Conservation (phyloP, 1,140 invertebrate species). For the Hycleus phaleratus region DNA sequence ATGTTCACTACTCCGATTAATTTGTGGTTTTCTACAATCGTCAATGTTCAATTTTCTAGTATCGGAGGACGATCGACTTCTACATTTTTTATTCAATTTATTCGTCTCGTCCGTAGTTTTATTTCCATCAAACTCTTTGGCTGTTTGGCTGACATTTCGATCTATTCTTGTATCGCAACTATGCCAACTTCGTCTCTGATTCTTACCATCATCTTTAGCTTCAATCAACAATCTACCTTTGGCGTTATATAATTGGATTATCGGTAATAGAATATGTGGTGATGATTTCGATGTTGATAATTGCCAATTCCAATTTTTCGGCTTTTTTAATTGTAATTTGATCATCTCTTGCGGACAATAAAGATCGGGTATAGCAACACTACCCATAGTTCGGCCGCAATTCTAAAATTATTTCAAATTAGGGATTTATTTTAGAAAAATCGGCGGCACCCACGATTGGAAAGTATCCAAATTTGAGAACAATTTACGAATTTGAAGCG, state of each 20-base stretch:
- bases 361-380: background rate
- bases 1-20: background rate
- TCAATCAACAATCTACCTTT: slow-evolving; percentile 43
- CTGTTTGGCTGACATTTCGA: too few species aligned
- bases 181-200: slow-evolving; percentile 30
- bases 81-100: slow-evolving; percentile 4
- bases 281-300: slow-evolving; percentile 46
- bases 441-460: background rate
- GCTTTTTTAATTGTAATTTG: slow-evolving; percentile 43
- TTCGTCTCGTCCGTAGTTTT: background rate
- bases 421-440: background rate
- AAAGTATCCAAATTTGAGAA: background rate
- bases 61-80: slow-evolving; percentile 11
- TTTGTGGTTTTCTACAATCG: background rate
- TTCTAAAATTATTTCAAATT: background rate
- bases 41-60: background rate
- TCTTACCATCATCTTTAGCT: slow-evolving; percentile 31
- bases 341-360: slow-evolving; percentile 32
- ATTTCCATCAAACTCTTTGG: too few species aligned
- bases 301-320: slow-evolving; percentile 47
- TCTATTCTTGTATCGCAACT: slow-evolving; percentile 6
- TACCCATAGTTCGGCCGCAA: background rate
- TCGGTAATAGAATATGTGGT: slow-evolving; percentile 43
- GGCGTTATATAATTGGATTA: slow-evolving; percentile 44
- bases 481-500: too few species aligned